These are phyloP conservation scores for Rotaria sp. DNA, from an alignment of 2,888 invertebrate genomes.

Conservation along the genomic window DNA sequence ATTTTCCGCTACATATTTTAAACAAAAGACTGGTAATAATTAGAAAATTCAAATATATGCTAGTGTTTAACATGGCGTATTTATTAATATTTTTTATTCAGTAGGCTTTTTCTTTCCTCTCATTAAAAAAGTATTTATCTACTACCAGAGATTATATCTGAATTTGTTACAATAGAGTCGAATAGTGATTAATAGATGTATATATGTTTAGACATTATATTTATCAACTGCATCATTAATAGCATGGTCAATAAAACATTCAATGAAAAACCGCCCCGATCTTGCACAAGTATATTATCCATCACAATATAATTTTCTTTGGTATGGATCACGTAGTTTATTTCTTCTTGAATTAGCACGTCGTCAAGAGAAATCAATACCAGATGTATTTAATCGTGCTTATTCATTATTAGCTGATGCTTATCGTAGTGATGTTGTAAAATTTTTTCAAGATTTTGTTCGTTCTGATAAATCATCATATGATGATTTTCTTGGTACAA, in stretches of 20 bases:
- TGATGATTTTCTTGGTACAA: slow-evolving; percentile 38
- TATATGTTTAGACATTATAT: slow-evolving; percentile 29
- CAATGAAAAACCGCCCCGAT: slow-evolving; percentile 37
- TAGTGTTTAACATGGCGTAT: no score
- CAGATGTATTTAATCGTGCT: background rate
- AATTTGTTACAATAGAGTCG: background rate
- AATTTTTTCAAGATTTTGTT: slow-evolving; percentile 6
- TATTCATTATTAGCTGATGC: slow-evolving; percentile 33
- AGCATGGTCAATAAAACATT: slow-evolving; percentile 35
- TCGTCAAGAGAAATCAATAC: slow-evolving; percentile 2
- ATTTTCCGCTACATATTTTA: no score
- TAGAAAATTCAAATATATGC: no score
- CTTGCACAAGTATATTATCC: slow-evolving; percentile 41
- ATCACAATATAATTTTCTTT: slow-evolving; percentile 38
- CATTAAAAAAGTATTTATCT: no score
- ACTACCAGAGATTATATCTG: no score
- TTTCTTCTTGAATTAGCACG: slow-evolving; percentile 34
- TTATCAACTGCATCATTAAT: slow-evolving; percentile 33
- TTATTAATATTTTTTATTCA: no score
- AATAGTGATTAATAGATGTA: background rate
- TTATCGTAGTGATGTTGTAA: slow-evolving; percentile 32
- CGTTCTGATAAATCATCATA: slow-evolving; percentile 1
- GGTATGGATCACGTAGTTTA: slow-evolving; percentile 36
- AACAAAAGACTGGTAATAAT: no score
- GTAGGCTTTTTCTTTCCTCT: no score